Conservation (phyloP, 2,113 vertebrate genomes). For the Salvator merianae region DNA sequence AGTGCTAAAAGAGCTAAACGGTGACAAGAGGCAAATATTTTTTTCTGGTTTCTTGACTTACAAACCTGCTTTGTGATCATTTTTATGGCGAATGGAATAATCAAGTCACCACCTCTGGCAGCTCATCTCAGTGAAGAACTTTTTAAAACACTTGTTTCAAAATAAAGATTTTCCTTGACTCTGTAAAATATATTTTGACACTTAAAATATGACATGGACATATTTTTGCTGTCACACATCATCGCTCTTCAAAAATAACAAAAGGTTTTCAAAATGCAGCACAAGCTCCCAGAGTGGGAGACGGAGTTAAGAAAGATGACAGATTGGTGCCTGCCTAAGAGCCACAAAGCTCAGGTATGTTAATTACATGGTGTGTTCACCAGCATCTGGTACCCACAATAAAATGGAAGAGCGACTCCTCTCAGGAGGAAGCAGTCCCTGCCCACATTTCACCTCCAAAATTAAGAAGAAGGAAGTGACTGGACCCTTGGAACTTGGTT, state of each 20-base stretch:
- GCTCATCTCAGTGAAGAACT: not conserved
- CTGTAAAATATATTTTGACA: not conserved
- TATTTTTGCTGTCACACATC: not conserved
- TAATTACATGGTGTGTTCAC: not conserved
- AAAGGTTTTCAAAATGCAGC: not conserved
- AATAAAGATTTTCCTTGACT: not conserved
- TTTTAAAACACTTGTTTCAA: not conserved
- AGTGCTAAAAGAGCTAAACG: not conserved
- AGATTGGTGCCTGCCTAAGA: not conserved
- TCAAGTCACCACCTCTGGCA: not conserved
- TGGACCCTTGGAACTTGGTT: too few relatives aligned
- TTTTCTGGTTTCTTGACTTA: not conserved
- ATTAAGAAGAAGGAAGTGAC: too few relatives aligned
- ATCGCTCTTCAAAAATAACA: not conserved
- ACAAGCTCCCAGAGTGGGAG: not conserved
- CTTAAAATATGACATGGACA: not conserved
- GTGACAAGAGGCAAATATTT: not conserved
- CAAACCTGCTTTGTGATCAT: not conserved
- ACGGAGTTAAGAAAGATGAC: constrained; percentile 11
- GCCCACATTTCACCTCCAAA: too few relatives aligned
- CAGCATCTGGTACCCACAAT: not conserved
- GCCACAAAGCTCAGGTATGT: not conserved
- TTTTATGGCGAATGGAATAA: not conserved
- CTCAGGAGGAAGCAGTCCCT: too few relatives aligned
- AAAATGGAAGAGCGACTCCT: too few relatives aligned